phyloP scores from a whole-genome alignment of 1,140 invertebrate genomes.

The Drosophila quadrilineata region DNA sequence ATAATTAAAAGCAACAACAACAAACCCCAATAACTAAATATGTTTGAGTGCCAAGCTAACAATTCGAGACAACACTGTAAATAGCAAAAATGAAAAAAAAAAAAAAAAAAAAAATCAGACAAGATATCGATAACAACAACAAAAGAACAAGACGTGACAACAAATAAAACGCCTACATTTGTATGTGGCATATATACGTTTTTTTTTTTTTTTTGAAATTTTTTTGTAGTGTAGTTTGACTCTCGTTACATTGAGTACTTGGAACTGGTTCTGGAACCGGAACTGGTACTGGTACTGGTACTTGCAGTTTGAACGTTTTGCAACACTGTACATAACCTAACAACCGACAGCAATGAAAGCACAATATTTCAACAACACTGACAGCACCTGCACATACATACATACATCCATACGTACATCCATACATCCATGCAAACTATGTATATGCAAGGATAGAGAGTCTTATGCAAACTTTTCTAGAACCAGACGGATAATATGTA shows the following conservation, averaged over 20 bases:
- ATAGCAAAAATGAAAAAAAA: slow-evolving; percentile 34
- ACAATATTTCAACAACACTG: background rate
- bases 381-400: background rate
- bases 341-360: background rate
- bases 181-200: background rate
- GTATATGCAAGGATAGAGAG: too few species aligned
- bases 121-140: slow-evolving; percentile 2
- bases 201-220: background rate
- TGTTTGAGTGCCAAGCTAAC: slow-evolving; percentile 80
- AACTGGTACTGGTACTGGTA: too few species aligned
- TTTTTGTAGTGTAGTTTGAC: slow-evolving; percentile 5
- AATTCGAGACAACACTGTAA: slow-evolving; percentile 70
- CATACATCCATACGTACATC: background rate
- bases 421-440: too few species aligned
- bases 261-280: background rate
- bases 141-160: background rate
- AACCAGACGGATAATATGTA: too few species aligned
- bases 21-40: slow-evolving; percentile 47
- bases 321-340: slow-evolving; percentile 13
- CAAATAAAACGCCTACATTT: background rate
- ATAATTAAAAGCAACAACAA: too few species aligned
- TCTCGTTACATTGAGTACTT: background rate
- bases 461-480: too few species aligned
- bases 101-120: slow-evolving; percentile 1
- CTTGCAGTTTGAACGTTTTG: background rate